Percentiles rank a stretch among this genome's conserved stretches.
Conservation (phyloP, 2,113 vertebrate species). For the Heterochromis multidens region DNA sequence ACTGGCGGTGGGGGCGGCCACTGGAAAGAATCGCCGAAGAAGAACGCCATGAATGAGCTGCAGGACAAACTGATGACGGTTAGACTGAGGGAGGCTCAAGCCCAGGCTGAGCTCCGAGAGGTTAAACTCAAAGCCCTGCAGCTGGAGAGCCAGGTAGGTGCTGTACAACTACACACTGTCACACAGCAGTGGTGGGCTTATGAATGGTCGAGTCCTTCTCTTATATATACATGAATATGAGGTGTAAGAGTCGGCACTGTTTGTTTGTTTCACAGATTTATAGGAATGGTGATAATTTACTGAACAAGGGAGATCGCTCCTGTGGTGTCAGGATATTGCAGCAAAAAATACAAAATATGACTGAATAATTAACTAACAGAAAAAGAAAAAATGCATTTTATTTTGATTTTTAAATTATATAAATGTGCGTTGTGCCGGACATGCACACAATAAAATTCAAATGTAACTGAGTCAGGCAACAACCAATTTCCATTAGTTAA, state of each 20-base stretch:
- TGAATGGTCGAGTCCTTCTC: not conserved
- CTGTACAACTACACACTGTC: not conserved
- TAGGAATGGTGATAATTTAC: not conserved
- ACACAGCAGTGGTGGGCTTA: not conserved
- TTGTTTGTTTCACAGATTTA: not conserved
- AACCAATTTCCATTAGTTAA: not conserved
- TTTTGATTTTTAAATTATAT: not conserved
- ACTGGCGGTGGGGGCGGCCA: slow-evolving; percentile 76
- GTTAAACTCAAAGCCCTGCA: slow-evolving; percentile 85
- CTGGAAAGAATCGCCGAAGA: slow-evolving; percentile 92
- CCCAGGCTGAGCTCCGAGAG: slow-evolving; percentile 85
- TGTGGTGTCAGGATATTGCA: not conserved
- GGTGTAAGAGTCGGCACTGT: not conserved
- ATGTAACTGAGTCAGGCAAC: not conserved
- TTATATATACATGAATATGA: not conserved
- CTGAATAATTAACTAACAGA: no score
- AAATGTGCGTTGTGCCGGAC: not conserved
- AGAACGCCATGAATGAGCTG: slow-evolving; percentile 85
- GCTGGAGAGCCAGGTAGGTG: slow-evolving; percentile 86
- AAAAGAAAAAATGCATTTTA: not conserved
- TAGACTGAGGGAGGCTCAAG: slow-evolving; percentile 86
- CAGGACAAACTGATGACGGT: slow-evolving; percentile 89
- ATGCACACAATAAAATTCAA: not conserved
- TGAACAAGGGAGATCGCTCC: not conserved
- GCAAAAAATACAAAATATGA: no score